Evolutionary conservation across 2,888 invertebrate genomes (phyloP).

Genomic region (Lithophane ornitopus): DNA sequence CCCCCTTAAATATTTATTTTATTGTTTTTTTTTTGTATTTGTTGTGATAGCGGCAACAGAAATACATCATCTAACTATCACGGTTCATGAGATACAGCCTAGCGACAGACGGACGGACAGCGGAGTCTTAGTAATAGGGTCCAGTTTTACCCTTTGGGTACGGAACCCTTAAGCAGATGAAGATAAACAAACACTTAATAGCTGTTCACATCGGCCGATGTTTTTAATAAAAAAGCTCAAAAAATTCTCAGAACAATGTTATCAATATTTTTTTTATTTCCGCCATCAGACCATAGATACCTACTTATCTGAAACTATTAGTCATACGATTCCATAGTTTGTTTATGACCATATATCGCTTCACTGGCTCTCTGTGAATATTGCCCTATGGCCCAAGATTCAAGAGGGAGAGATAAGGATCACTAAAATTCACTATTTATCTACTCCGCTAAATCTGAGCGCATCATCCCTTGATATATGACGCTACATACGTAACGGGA

Average conservation of each 20-base stretch:
- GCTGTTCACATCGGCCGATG: neutral
- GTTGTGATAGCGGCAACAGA: too few relatives aligned
- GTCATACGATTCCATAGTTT: conserved; percentile 25
- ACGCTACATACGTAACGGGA: conserved; percentile 50
- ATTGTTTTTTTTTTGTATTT: too few relatives aligned
- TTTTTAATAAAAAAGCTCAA: neutral
- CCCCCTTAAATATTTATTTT: too few relatives aligned
- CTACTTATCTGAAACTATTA: conserved; percentile 36
- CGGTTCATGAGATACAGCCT: too few relatives aligned
- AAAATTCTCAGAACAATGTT: conserved; percentile 41
- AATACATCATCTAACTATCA: too few relatives aligned
- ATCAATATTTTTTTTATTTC: conserved; percentile 30
- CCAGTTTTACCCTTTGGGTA: too few relatives aligned
- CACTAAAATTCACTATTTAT: conserved; percentile 66
- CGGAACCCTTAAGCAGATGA: too few relatives aligned
- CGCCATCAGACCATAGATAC: conserved; percentile 16
- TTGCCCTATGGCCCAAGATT: conserved; percentile 32
- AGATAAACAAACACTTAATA: neutral
- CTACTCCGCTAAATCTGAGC: conserved; percentile 62
- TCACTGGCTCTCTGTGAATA: neutral
- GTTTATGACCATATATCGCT: conserved; percentile 13
- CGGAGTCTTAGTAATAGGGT: too few relatives aligned
- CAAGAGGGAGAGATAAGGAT: conserved; percentile 73
- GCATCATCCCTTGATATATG: conserved; percentile 66
- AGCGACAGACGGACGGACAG: too few relatives aligned